Base-by-base conservation (phyloP, 2,797 vertebrate species). In the Varecia variegata region DNA sequence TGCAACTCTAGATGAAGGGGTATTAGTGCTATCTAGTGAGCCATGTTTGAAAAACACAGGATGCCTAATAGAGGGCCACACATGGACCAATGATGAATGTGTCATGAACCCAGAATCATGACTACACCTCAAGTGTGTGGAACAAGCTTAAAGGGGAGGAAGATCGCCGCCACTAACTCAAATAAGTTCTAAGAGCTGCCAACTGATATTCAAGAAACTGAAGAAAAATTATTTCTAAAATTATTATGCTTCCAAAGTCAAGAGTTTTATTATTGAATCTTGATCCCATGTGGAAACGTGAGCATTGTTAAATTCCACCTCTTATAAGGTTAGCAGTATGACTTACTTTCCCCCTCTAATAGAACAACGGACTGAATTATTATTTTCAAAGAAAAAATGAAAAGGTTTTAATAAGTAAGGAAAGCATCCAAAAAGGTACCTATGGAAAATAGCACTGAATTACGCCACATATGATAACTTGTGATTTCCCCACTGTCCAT, bases 181-280 rank as follows among this genome's bases (percentile, higher is more conserved):
- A 56, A 11, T 52, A 94, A 85, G 18, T 74, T 90, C 47, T 92
- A 90, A 65, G 47, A 81, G 13, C 40, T 85, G 45, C 45, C 54
- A 35, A 54, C 45, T 35, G 73, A 79, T 89, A 38, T 30, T 93
- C 30, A 85, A 60, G 45, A 83, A 60, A 84, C 71, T 43, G 50
- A 70, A 76, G 43, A 76, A 93, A 95, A 84, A 90, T 18, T 88
- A 23, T 67, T 77, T 90, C 56, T 93, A 91, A 77, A 77, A 77
- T 23, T 77, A 52, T 35, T 54, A 92, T n/a, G 54, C n/a, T 93
- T 90, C 35, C 58, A 30, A 88, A 95, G 68, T 80, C 65, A 93
- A 91, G 65, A 47, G n/a, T 88, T 95, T 88, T 85, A 73, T 82
- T 76, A 93, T 5, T 65, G 54, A 90, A 74, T 35, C 43, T 2